A percentile compares a stretch with the other conserved stretches of the same genome.
Conservation (phyloP, 2,113 vertebrate genomes). For the Leptodactylus fuscus region DNA sequence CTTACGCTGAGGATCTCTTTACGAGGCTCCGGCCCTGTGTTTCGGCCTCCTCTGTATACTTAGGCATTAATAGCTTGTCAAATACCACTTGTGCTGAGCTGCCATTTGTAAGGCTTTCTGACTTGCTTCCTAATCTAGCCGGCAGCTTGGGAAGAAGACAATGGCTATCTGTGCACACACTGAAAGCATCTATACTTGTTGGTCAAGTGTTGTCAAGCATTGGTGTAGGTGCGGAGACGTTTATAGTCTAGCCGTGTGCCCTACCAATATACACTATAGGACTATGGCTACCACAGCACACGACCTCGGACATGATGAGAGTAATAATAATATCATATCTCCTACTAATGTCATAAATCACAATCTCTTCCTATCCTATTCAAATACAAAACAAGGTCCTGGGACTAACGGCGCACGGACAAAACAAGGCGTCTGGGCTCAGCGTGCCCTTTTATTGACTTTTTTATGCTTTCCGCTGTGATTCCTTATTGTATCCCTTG, state of each 20-base stretch:
- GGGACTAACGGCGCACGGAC: slow-evolving; percentile 1
- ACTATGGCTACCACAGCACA: no score
- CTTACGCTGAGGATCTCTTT: neutral
- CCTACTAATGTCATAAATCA: neutral
- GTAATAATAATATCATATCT: no score
- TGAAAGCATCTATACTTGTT: neutral
- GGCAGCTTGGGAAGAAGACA: neutral
- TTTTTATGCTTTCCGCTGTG: slow-evolving; percentile 50
- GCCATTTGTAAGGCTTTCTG: neutral
- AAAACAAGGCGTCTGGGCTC: neutral
- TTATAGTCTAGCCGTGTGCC: no score
- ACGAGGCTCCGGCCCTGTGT: neutral
- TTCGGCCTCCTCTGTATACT: neutral
- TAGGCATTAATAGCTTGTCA: neutral
- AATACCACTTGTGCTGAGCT: neutral
- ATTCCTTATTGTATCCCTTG: slow-evolving; percentile 47
- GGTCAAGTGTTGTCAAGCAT: neutral
- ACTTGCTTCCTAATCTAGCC: neutral
- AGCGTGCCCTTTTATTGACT: slow-evolving; percentile 23
- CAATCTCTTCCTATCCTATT: slow-evolving; percentile 7
- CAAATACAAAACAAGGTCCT: slow-evolving; percentile 10
- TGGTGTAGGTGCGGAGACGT: neutral
- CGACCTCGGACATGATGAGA: no score
- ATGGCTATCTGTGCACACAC: neutral
- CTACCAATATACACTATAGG: no score